Base-by-base conservation (phyloP, 2,888 invertebrate species). In the Amphipoea lucens region DNA sequence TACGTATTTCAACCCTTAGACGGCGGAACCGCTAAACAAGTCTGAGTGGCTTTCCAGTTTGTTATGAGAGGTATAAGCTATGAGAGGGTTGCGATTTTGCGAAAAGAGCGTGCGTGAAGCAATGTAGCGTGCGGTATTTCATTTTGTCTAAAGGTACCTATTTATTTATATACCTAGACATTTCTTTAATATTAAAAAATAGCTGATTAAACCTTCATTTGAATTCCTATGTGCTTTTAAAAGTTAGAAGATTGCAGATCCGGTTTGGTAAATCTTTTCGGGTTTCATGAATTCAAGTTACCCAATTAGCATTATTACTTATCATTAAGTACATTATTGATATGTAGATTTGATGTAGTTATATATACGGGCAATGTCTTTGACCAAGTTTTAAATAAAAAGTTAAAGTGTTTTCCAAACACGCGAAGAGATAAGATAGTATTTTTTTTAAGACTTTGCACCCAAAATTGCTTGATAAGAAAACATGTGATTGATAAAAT, bases 1-100 rank as follows among this genome's bases (percentile, higher is more conserved):
- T 90, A 90, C 91, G 89, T 91, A 93, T 93, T 94, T 92, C 92
- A 93, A 94, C 94, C 93, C 93, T 93, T 92, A 89, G 87, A 91
- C 85, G 90, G 90, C 88, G 88, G 90, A 91, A 91, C 92, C 90
- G 90, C 93, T 94, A 93, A 95, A 94, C 93, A 93, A 92, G 94
- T 94, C 94, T 94, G 94, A 94, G 94, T 94, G 91, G 92, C 92
- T 92, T 90, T 85, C 86, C 88, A 86, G 85, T 84, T 86, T 85
- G 82, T 84, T 87, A 76, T 68, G 83, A 78, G 42, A 81, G 89
- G 90, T 48, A 40, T 69, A 93, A 93, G 88, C 60, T 63, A 90
- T 36, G 86, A 74, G 87, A 85, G 85, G 12, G 36, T 45, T 75
- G 92, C 91, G 54, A 54, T 74, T 79, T 65, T 36, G 17, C 17